Base-by-base conservation (phyloP, 2,888 invertebrate genomes). In the Prostheceraeus crozeri region DNA sequence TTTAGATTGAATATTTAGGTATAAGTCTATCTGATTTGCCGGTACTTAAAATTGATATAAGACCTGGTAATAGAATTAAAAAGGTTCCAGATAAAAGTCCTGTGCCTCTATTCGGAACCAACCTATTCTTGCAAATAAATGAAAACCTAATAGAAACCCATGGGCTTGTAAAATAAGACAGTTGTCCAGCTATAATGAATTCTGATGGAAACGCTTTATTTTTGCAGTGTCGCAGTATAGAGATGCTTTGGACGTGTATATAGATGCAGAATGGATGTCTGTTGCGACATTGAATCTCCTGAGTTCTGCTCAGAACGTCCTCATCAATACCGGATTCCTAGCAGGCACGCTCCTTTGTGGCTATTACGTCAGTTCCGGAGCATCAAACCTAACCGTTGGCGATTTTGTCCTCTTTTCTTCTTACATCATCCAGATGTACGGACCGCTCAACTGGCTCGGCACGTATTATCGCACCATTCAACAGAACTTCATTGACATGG, bases 401-500 rank as follows among this genome's bases (percentile, higher is more conserved):
- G 93, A 94, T 73, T 98, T 93, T 74, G 90, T 93, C 0, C 81
- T 98, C 16, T 96, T 94, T 77, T 86, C 90, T 0, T 86, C 89
- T 1, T 98, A 96, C 71, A 84, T 96, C 19, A 83, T 90, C 65
- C 96, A 80, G 68, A 79, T 98, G 23, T 96, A 94, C 72, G 86
- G 87, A 61, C 96, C 96, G 0, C 79, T 98, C 54, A 96, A 96
- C 79, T 96, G 88, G 85, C 90, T 98, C 73, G 96, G 96, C 27
- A 94, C 93, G 1, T 94, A 91, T 71, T 98, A 98, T 73, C 89
- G 94, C 71, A 87, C 89, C 59, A 93, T 96, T 62, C 96, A 96
- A 74, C 89, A 88, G 79, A 89, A 91, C 72, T 96, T 98, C 71
- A 84, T 96, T 16, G 96, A 98, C 72, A 96, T 96, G 96, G 96